Base-by-base conservation (phyloP, 2,797 vertebrate species). In the Danio kyathit region DNA sequence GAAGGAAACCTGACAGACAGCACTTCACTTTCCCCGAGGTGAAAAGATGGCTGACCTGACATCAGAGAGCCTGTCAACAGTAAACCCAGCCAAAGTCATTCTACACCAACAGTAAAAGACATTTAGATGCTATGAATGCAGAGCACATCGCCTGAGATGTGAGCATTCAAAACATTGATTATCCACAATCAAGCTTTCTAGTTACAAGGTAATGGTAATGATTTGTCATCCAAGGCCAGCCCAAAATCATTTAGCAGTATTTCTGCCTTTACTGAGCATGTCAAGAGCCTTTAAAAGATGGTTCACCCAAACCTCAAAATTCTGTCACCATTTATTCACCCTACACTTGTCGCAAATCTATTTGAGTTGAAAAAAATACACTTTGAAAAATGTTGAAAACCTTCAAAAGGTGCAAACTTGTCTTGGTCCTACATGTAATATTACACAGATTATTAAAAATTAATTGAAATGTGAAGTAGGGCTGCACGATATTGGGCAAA, bases 1-100 rank as follows among this genome's bases (percentile, higher is more conserved):
- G 29, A 54, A 13, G 10, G 17, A 66, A 75, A 75, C 63, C 73
- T 63, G 44, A 75, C 59, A 75, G 51, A 44, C 64, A 49, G 12
- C 43, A 38, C n/a, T 4, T 0, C 64, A 51, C 14, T 49, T 57
- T 74, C 57, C 61, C 10, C 56, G 56, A 79, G 63, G 70, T 59
- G 43, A 70, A 44, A 74, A 71, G 75, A 79, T 57, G 59, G 43
- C 59, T 74, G 70, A 81, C 56, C 79, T 74, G 79, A 69, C 61
- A 65, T 71, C 67, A 57, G 59, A 60, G 13, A 16, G 41, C 64
- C 17, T 21, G 48, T 72, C 52, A 80, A 59, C 59, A 76, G 56
- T 38, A 43, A 41, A 57, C 6, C 38, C 40, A 5, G 59, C 59
- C 46, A 52, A 74, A 82, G 21, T 57, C 63, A 52, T 72, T 59